Conservation (phyloP, 1,140 invertebrate genomes). For the Luehdorfia chinensis region DNA sequence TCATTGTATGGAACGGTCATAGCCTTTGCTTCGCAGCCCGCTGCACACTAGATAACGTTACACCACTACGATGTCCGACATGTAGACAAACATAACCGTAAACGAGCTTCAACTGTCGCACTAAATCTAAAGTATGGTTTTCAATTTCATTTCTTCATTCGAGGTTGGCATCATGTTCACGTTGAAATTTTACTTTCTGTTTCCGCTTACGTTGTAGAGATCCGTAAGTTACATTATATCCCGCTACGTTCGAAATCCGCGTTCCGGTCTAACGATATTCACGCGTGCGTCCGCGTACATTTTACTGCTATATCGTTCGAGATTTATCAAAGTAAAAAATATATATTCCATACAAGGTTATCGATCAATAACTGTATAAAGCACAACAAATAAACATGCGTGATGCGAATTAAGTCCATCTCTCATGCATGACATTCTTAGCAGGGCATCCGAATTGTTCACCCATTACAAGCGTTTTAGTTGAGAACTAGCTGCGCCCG, state of each 20-base stretch:
- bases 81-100: too few relatives aligned
- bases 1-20: conserved; percentile 6
- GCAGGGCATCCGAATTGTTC: too few relatives aligned
- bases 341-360: conserved; percentile 7
- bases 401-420: not conserved
- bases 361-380: conserved; percentile 3
- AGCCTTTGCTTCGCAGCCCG: not conserved
- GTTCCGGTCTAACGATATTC: conserved; percentile 8
- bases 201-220: conserved; percentile 8
- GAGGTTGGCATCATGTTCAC: not conserved
- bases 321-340: conserved; percentile 15
- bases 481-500: not conserved
- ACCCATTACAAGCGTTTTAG: too few relatives aligned
- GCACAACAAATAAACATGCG: conserved; percentile 1
- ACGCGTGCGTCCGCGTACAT: conserved; percentile 9
- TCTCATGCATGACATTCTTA: too few relatives aligned
- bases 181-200: conserved; percentile 14
- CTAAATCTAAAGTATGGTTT: not conserved
- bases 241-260: conserved; percentile 6
- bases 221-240: too few relatives aligned
- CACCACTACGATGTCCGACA: not conserved
- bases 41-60: not conserved
- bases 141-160: conserved; percentile 2
- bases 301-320: conserved; percentile 13
- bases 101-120: not conserved